Evolutionary conservation across 2,888 invertebrate genomes (phyloP), one percentile per base, ranked within the genome.

Genomic region (Agonum fuliginosum): DNA sequence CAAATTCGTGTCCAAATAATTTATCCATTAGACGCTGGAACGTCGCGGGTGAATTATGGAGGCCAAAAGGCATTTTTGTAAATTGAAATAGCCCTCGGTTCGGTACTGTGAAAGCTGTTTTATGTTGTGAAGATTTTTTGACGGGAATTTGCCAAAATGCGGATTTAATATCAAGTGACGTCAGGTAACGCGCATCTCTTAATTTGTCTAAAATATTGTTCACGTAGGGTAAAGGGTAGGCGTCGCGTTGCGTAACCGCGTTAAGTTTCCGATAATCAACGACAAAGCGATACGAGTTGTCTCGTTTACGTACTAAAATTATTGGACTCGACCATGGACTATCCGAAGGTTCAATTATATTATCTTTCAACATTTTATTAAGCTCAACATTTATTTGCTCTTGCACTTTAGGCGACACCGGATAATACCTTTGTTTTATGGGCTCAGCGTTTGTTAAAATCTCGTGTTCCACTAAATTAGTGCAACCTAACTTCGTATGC

Each of bases 31-130:
- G 70, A 1, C 83, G 54, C 70, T 83, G 82, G 62, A 82, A 83
- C 0, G 83, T 83, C 4, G 82, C 82, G 0, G 81, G 81, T 0
- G 83, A 82, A 46, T 80, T 80, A 69, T 81, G 80, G 3, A 84
- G 62, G 1, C 83, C 84, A 80, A 84, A 84, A 1, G 84, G 83
- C 82, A 84, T 82, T 0, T 80, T 81, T 3, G 48, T 79, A 51
- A 84, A 84, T 4, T 84, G 81, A 65, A 80, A 84, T 1, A 83
- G 78, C 5, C 83, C 83, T 41, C 81, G 41, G 0, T 80, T 81
- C 0, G 83, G 82, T 1, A 83, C 81, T 14, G 82, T 81, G 69
- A 83, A 83, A 5, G 83, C 83, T 20, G 83, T 83, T 4, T 81
- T 78, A 1, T 76, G 78, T 58, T 78, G 72, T 34, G 81, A 80